phyloP scores from a whole-genome alignment of 2,888 invertebrate species.

The Dilophus febrilis region DNA sequence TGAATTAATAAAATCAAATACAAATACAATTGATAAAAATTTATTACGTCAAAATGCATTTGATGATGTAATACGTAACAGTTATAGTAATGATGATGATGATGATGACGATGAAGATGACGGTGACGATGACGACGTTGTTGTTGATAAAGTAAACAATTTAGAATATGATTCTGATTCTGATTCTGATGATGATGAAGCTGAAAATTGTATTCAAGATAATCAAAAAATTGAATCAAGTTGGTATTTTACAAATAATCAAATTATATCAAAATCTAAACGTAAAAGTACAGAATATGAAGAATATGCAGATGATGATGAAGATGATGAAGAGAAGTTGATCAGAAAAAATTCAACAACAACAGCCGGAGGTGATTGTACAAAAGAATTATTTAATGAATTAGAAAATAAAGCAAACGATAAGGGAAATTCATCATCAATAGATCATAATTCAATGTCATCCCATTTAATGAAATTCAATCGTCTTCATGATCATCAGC shows the following conservation, averaged over 20 bases:
- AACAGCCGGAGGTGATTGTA: constrained; percentile 35
- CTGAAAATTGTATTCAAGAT: constrained; percentile 15
- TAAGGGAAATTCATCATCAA: background rate
- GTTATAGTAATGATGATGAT: constrained; percentile 15
- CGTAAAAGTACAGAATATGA: too few species aligned
- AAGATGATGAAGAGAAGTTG: too few species aligned
- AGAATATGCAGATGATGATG: too few species aligned
- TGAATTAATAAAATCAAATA: background rate
- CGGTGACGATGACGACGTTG: constrained; percentile 30
- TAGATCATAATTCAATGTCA: constrained; percentile 14
- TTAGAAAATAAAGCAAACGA: constrained; percentile 14
- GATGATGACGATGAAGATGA: too few species aligned
- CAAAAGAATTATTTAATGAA: constrained; percentile 27
- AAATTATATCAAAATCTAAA: too few species aligned
- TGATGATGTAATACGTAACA: constrained; percentile 25
- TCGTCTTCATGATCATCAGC: constrained; percentile 3
- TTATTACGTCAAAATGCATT: constrained; percentile 43
- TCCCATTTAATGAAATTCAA: constrained; percentile 14
- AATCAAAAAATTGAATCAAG: constrained; percentile 12
- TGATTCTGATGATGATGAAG: constrained; percentile 36
- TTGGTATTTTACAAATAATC: constrained; percentile 15
- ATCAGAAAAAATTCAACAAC: too few species aligned
- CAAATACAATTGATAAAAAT: constrained; percentile 17
- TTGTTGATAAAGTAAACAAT: too few species aligned
- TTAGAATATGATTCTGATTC: too few species aligned